Conservation (phyloP, 2,888 invertebrate genomes). For the Acronicta psi region DNA sequence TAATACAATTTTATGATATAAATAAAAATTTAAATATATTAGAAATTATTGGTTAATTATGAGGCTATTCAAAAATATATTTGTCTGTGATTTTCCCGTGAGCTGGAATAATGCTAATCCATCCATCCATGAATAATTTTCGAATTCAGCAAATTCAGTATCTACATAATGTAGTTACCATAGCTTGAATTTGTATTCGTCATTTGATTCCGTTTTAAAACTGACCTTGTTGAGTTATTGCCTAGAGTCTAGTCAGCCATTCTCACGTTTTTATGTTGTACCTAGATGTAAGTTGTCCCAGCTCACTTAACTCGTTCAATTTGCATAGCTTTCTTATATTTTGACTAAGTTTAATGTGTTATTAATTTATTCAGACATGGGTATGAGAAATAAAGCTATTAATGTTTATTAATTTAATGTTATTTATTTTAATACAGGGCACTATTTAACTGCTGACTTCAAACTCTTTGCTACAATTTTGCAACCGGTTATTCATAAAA, state of each 20-base stretch:
- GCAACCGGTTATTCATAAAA: slow-evolving; percentile 1
- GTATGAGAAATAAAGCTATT: slow-evolving; percentile 58
- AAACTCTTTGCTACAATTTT: slow-evolving; percentile 4
- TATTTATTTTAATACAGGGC: slow-evolving; percentile 15
- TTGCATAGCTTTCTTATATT: slow-evolving; percentile 53
- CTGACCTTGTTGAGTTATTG: slow-evolving; percentile 23
- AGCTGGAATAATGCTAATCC: slow-evolving; percentile 53
- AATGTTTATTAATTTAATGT: slow-evolving; percentile 48
- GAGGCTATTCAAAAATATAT: slow-evolving; percentile 63
- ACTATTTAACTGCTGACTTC: slow-evolving; percentile 2
- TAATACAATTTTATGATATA: slow-evolving; percentile 12
- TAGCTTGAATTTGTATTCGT: background rate
- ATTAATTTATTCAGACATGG: slow-evolving; percentile 64
- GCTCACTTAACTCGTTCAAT: slow-evolving; percentile 50
- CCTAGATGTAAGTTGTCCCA: slow-evolving; percentile 44
- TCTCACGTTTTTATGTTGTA: slow-evolving; percentile 21
- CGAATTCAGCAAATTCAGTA: background rate
- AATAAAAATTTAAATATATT: slow-evolving; percentile 41
- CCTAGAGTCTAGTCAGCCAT: slow-evolving; percentile 51
- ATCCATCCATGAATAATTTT: no score
- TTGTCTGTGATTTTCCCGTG: slow-evolving; percentile 64
- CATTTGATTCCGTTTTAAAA: slow-evolving; percentile 8
- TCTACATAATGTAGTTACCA: background rate
- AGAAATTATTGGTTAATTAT: slow-evolving; percentile 50
- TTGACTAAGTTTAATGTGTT: slow-evolving; percentile 57